Conservation (phyloP, 1,140 invertebrate genomes). For the Panagrolaimus sp. region DNA sequence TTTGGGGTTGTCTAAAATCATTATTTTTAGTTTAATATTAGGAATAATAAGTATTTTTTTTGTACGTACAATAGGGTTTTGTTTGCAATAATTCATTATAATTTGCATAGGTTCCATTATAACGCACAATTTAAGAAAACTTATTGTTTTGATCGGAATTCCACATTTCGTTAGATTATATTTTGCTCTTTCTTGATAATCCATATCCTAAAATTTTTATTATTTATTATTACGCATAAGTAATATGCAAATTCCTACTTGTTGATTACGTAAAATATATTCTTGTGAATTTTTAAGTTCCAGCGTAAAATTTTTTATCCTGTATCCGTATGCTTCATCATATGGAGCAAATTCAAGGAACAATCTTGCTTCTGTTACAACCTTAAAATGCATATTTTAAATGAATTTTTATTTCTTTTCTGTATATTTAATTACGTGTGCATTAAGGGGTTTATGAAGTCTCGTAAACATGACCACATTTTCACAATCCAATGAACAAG, state of each 20-base stretch:
- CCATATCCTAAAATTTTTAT: conserved; percentile 13
- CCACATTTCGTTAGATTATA: conserved; percentile 25
- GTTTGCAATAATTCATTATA: conserved; percentile 94
- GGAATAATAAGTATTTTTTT: conserved; percentile 17
- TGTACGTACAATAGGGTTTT: conserved; percentile 54
- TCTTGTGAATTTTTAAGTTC: conserved; percentile 32
- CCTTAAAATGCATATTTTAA: conserved; percentile 20
- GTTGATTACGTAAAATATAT: conserved; percentile 23
- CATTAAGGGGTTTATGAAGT: conserved; percentile 26
- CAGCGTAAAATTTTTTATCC: conserved; percentile 35
- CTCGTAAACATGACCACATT: conserved; percentile 37
- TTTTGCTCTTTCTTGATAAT: conserved; percentile 16
- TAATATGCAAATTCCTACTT: conserved; percentile 12
- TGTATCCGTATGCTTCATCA: conserved; percentile 29
- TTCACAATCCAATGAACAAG: conserved; percentile 38
- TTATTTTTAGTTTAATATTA: conserved; percentile 9
- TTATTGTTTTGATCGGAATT: conserved; percentile 63
- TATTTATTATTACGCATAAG: conserved; percentile 1
- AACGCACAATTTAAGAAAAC: conserved; percentile 80
- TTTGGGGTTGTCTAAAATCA: conserved; percentile 13
- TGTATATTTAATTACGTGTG: conserved; percentile 25
- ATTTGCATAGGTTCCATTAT: conserved; percentile 99
- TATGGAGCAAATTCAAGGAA: conserved; percentile 37
- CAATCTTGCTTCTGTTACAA: conserved; percentile 37
- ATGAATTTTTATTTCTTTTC: not conserved